These are phyloP conservation scores for Esox niger DNA, from an alignment of 2,113 vertebrate genomes.

Conservation along the genomic window DNA sequence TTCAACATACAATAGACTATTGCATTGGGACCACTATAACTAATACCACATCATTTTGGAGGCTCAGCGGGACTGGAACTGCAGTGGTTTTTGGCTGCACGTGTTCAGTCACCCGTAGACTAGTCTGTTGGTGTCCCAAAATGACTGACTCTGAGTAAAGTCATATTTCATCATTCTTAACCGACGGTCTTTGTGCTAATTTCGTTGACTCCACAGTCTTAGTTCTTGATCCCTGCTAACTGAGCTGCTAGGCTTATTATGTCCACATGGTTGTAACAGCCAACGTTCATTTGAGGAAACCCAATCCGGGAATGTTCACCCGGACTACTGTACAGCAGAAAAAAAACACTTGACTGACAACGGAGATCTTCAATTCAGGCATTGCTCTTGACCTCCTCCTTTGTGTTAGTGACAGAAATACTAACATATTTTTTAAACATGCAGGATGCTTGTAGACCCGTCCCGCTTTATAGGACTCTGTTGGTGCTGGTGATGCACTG, in stretches of 20 bases:
- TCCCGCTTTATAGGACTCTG: slow-evolving; percentile 5
- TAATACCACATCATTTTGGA: no score
- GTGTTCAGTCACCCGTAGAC: no score
- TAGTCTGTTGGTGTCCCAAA: background rate
- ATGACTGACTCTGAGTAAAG: background rate
- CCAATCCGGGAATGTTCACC: no score
- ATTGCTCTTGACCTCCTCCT: background rate
- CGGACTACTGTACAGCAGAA: background rate
- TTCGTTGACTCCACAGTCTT: no score
- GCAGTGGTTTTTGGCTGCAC: no score
- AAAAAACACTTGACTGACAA: no score
- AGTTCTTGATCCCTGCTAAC: background rate
- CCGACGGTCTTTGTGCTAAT: no score
- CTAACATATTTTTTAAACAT: background rate
- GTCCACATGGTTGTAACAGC: background rate
- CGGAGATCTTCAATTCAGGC: background rate
- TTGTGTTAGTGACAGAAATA: background rate
- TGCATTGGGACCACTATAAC: no score
- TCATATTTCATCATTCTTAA: no score
- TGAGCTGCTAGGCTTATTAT: background rate
- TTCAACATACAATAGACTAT: no score
- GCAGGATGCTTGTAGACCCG: no score
- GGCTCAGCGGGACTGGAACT: no score
- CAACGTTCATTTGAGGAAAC: background rate
- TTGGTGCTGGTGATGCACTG: background rate